Base-by-base conservation (phyloP, 2,888 invertebrate species). In the Brenthis hecate region DNA sequence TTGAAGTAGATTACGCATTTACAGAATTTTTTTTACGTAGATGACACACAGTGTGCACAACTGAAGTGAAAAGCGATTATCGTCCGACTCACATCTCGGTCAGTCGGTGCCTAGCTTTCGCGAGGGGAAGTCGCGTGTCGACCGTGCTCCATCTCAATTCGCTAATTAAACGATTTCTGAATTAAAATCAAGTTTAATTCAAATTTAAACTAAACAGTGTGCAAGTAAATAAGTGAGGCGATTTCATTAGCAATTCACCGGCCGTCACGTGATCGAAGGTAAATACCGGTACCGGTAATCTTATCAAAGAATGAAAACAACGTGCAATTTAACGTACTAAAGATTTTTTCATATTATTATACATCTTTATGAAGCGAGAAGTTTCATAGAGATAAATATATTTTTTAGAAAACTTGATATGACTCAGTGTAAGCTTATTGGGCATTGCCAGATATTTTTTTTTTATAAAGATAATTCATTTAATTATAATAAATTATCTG, bases 61-160 rank as follows among this genome's bases (percentile, higher is more conserved):
- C 70, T 68, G 72, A 70, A 72, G 68, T 74, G 75, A 77, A 76
- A 77, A 77, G 66, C 68, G 63, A 71, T 74, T 75, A 76, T 76
- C 75, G 74, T 75, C 71, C 69, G 69, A 74, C 72, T 71, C 71
- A 66, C 71, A 71, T 67, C 65, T 66, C 67, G 62, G 68, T 57
- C 77, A 78, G 77, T 78, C 74, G 73, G 48, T 71, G 66, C 70
- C 73, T 73, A 70, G 68, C 69, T 70, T 72, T 73, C 71, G 74
- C 36, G 36, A 62, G 36, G 74, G 53, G 64, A 64, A 71, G 70
- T 74, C 77, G 77, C 63, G 73, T 65, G 58, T 54, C 56, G 60
- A 60, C 56, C 66, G 66, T 66, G 65, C 71, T 64, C 60, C 43
- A 63, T 56, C n/a, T 13, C 16, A 64, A 54, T 56, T 64, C 43